Conservation (phyloP, 1,140 invertebrate species). For the Hyles vespertilio region DNA sequence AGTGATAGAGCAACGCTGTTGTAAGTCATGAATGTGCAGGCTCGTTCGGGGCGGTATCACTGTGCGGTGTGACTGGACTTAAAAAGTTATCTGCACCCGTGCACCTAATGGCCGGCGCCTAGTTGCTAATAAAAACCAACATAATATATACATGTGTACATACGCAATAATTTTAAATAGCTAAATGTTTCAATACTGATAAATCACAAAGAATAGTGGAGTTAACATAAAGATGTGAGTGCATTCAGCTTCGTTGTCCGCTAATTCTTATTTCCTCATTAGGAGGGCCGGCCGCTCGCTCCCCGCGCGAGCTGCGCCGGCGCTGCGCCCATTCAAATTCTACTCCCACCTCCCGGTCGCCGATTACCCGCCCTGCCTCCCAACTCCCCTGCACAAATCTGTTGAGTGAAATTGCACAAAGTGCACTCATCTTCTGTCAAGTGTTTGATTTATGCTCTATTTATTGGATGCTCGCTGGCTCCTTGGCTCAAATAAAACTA, state of each 20-base stretch:
- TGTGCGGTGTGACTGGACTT: no score
- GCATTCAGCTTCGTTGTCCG: conserved; percentile 55
- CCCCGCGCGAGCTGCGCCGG: conserved; percentile 29
- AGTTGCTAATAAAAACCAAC: no score
- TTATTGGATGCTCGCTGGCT: conserved; percentile 52
- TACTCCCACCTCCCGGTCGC: conserved; percentile 15
- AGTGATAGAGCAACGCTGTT: no score
- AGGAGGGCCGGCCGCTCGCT: conserved; percentile 40
- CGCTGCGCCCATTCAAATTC: conserved; percentile 47
- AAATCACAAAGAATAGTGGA: conserved; percentile 24
- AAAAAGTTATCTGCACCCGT: no score
- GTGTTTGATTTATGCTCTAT: conserved; percentile 71
- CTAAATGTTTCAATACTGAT: neutral
- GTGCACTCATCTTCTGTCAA: conserved; percentile 49
- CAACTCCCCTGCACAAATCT: conserved; percentile 27
- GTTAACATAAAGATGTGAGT: conserved; percentile 59
- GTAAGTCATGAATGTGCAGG: no score
- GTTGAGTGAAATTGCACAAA: conserved; percentile 53
- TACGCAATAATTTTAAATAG: no score
- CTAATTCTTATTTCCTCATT: conserved; percentile 75
- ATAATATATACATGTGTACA: no score
- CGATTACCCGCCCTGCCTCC: conserved; percentile 28
- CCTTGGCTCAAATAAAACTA: conserved; percentile 34
- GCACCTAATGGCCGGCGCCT: no score
- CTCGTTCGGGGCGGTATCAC: no score